Conservation (phyloP, 2,113 vertebrate genomes). For the Meleagris gallopavo region DNA sequence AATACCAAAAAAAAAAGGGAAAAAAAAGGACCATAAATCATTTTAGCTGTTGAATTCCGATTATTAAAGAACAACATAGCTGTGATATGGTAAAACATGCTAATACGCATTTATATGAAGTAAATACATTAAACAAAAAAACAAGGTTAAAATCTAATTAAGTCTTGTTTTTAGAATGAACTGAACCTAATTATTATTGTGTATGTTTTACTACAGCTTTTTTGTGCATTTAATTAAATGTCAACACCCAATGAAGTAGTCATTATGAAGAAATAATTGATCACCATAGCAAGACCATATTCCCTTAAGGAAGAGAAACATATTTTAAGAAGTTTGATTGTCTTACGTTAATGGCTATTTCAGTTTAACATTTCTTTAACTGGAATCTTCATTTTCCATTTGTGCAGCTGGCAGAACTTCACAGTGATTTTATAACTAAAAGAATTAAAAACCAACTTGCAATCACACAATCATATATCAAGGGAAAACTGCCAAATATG, state of each 20-base stretch:
- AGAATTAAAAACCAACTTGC: conserved; percentile 23
- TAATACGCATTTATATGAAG: not conserved
- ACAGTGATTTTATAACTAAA: not conserved
- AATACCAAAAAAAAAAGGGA: not conserved
- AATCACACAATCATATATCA: not conserved
- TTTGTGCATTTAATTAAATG: conserved; percentile 32
- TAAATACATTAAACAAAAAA: not conserved
- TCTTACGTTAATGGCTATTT: conserved; percentile 12
- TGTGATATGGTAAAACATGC: not conserved
- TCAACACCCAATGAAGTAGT: conserved; percentile 11
- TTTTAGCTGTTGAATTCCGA: not conserved
- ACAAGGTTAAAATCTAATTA: conserved; percentile 27
- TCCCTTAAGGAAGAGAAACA: not conserved
- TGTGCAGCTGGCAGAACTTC: conserved; percentile 16
- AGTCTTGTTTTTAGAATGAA: conserved; percentile 29
- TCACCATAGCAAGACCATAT: not conserved
- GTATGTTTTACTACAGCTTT: not conserved
- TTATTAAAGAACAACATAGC: not conserved
- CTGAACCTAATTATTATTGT: conserved; percentile 41
- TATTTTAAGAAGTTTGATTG: conserved; percentile 1
- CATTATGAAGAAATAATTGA: conserved; percentile 54
- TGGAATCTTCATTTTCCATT: conserved; percentile 37
- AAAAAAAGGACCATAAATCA: not conserved
- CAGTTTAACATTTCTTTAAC: conserved; percentile 21
- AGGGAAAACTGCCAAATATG: conserved; percentile 15